These are phyloP conservation scores for Pachydiplax longipennis DNA, from an alignment of 2,888 invertebrate species.

Conservation along the genomic window DNA sequence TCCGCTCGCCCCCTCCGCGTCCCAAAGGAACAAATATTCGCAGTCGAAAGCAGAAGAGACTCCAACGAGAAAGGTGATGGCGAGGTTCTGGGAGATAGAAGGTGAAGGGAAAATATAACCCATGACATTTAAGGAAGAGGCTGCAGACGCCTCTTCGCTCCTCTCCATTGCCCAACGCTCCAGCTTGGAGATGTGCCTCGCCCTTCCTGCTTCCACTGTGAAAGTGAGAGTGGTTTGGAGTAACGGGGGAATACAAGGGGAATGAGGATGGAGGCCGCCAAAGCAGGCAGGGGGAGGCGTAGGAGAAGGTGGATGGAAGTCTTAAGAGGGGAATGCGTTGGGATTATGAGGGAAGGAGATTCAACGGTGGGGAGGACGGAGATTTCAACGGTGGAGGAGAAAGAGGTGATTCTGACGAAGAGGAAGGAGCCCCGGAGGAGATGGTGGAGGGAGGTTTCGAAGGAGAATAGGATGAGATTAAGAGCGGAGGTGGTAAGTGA, in stretches of 20 bases:
- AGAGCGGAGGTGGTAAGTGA: neutral
- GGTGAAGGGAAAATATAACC: neutral
- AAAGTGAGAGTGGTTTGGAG: constrained; percentile 27
- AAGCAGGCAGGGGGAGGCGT: too few species aligned
- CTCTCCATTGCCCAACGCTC: constrained; percentile 1
- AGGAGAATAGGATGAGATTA: neutral
- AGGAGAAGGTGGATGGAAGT: neutral
- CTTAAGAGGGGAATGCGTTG: neutral
- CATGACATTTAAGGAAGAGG: constrained; percentile 15
- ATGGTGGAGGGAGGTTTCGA: neutral
- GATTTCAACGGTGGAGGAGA: neutral
- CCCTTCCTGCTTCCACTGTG: constrained; percentile 35
- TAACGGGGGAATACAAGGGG: neutral
- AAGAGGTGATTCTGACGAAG: neutral
- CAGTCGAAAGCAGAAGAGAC: neutral
- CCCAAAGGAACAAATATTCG: neutral
- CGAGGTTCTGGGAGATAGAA: neutral
- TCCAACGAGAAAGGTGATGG: neutral
- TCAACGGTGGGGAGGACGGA: neutral
- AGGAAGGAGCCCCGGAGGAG: neutral
- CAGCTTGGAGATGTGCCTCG: neutral
- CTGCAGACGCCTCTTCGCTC: neutral
- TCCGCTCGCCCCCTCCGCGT: too few species aligned
- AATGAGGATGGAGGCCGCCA: neutral
- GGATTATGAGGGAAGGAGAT: too few species aligned